Percentiles rank a stretch among this genome's conserved stretches.
These are phyloP conservation scores for Antheraea pernyi DNA, from an alignment of 1,140 invertebrate species.

Conservation along the genomic window DNA sequence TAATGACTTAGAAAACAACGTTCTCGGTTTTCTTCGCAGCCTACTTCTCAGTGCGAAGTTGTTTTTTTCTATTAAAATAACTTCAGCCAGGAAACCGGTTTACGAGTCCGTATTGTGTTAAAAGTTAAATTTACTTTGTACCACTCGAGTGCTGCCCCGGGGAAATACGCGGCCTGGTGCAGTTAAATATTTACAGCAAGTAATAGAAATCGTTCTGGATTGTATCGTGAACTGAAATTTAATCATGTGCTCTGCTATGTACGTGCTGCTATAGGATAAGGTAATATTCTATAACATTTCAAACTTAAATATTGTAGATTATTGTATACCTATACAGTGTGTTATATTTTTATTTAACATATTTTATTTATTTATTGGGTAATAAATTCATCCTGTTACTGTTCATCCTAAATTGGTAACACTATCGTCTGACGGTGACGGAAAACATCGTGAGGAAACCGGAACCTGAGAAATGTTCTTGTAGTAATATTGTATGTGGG, in stretches of 20 bases:
- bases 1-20: conserved; percentile 57
- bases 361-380: too few species aligned
- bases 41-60: conserved; percentile 21
- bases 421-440: too few species aligned
- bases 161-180: conserved; percentile 33
- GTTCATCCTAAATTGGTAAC: too few species aligned
- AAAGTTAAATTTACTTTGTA: conserved; percentile 31
- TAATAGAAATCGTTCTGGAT: conserved; percentile 9
- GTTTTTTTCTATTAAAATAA: conserved; percentile 53
- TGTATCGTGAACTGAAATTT: background rate
- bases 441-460: too few species aligned
- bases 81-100: conserved; percentile 23
- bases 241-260: background rate
- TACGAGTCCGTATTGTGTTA: conserved; percentile 18
- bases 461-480: too few species aligned
- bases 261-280: background rate
- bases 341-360: too few species aligned
- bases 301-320: too few species aligned
- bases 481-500: too few species aligned
- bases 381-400: too few species aligned
- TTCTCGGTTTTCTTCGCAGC: conserved; percentile 20
- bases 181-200: conserved; percentile 31
- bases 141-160: conserved; percentile 16
- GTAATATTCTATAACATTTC: too few species aligned
- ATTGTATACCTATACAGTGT: too few species aligned